phyloP scores from a whole-genome alignment of 2,797 vertebrate genomes.

The Spinibarbus caldwelli region DNA sequence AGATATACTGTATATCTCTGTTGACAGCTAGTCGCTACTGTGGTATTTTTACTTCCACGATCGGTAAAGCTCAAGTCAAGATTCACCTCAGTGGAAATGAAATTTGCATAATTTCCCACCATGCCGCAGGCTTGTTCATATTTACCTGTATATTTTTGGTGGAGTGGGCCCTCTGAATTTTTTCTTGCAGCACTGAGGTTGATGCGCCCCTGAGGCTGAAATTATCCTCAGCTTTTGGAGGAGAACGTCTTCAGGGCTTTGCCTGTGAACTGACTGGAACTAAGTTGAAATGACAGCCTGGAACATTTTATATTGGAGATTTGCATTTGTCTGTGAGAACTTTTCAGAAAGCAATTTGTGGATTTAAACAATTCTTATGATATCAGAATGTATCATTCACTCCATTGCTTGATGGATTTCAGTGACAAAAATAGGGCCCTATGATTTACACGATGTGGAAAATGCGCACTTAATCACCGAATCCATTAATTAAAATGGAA shows the following conservation, averaged over 20 bases:
- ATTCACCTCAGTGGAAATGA: neutral
- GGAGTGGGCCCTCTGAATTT: constrained; percentile 5
- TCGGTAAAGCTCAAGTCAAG: neutral
- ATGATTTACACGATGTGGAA: neutral
- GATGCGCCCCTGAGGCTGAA: constrained; percentile 20
- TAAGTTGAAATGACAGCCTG: constrained; percentile 48
- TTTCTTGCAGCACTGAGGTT: neutral
- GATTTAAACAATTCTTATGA: neutral
- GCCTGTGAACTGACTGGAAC: constrained; percentile 50
- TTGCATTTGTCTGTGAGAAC: constrained; percentile 39
- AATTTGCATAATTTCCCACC: constrained; percentile 50
- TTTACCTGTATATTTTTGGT: constrained; percentile 44
- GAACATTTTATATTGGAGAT: constrained; percentile 28
- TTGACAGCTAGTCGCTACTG: neutral
- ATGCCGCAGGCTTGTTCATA: constrained; percentile 13
- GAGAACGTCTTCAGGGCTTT: constrained; percentile 28
- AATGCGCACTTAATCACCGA: too few species aligned
- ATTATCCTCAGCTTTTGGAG: constrained; percentile 31
- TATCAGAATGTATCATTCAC: neutral
- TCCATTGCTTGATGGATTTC: neutral
- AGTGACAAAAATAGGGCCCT: neutral
- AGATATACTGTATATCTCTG: neutral
- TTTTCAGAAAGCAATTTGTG: constrained; percentile 10
- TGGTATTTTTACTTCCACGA: neutral
- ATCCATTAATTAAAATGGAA: neutral